Conservation (phyloP, 2,888 invertebrate species). For the Ichneumoninae sp. region DNA sequence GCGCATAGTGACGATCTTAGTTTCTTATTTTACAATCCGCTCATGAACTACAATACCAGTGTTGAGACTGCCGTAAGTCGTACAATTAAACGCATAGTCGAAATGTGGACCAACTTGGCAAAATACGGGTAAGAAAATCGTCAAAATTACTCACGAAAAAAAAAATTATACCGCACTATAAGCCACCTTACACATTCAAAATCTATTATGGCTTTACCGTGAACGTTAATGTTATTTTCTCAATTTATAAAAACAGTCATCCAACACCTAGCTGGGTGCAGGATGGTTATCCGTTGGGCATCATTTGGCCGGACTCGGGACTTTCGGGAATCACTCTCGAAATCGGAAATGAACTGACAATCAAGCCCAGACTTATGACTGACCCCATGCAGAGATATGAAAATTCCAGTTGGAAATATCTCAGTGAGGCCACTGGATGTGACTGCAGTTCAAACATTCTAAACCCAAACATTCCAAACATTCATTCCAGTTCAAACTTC, state of each 20-base stretch:
- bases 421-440: background rate
- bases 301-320: too few relatives aligned
- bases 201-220: background rate
- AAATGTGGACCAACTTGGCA: constrained; percentile 64
- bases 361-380: constrained; percentile 43
- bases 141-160: background rate
- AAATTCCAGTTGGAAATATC: background rate
- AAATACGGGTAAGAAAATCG: constrained; percentile 56
- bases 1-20: constrained; percentile 54
- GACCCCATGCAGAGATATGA: background rate
- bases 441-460: background rate
- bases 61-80: constrained; percentile 29
- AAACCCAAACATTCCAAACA: too few relatives aligned
- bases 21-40: constrained; percentile 44
- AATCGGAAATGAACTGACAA: background rate
- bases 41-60: constrained; percentile 22
- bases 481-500: too few relatives aligned
- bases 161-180: background rate
- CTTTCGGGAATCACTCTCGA: too few relatives aligned
- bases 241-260: background rate
- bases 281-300: background rate
- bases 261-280: background rate
- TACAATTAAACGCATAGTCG: constrained; percentile 35
- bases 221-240: background rate
- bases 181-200: background rate